Base-by-base conservation (phyloP, 2,797 vertebrate species). In the Myotis myotis region DNA sequence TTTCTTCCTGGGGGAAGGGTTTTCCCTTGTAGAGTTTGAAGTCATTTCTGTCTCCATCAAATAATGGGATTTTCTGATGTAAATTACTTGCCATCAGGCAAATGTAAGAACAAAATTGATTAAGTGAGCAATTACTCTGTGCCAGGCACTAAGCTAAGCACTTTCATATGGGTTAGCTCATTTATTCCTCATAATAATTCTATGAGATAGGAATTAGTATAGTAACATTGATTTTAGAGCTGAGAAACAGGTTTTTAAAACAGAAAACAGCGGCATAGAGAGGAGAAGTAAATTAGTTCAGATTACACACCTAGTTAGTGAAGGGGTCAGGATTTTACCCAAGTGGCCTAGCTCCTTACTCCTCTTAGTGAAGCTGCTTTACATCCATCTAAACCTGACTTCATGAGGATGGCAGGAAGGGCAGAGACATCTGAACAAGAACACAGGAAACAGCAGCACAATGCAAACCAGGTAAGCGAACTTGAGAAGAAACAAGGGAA, bases 21-120 rank as follows among this genome's bases (percentile, higher is more conserved):
- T 95, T 89, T 95, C 64, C 64, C 64, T 90, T 74, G 8, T 6
- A 76, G 47, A n/a, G 17, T 16, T 17, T 91, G 30, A 85, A 89
- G n/a, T 94, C 17, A 66, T 78, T 93, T 86, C 44, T 85, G 30
- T 71, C 13, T 92, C 55, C 33, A 71, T n/a, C 17, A 51, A 95
- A 47, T 28, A 55, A 64, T 76, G 36, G 41, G 13, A 30, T 92
- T 96, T 92, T 79, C 88, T 87, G 19, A 84, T 36, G 38, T 57
- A 92, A 95, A 90, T 75, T 57, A 49, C 20, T 41, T 66, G 28
- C 19, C 36, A 60, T 25, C 1, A 17, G 17, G 33, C 36, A 78
- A 79, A 87, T 44, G 30, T 66, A 62, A 81, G 8, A 53, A 13
- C 33, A 88, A 17, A 64, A 51, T 2, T 10, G 38, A 72, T 74